These are phyloP conservation scores for Danio aesculapii DNA, from an alignment of 2,797 vertebrate species.

Conservation along the genomic window DNA sequence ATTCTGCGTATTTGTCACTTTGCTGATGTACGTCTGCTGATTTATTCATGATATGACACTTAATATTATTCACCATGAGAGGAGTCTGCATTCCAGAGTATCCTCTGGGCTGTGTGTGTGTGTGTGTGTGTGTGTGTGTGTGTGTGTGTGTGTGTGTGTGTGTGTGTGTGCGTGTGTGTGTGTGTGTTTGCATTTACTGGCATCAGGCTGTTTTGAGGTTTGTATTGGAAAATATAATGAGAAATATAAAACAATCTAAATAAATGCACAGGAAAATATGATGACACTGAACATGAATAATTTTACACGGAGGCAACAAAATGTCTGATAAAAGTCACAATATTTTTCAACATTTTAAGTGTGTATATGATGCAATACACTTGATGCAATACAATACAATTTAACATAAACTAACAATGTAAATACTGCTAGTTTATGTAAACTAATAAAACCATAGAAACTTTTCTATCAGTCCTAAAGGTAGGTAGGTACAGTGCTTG, in stretches of 20 bases:
- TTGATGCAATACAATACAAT: too few species aligned
- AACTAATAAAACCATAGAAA: too few species aligned
- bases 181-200: conserved; percentile 39
- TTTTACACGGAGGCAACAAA: background rate
- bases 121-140: conserved; percentile 43
- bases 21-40: conserved; percentile 78
- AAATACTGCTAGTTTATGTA: too few species aligned
- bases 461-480: too few species aligned
- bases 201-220: background rate
- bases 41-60: conserved; percentile 84
- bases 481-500: too few species aligned
- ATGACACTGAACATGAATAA: background rate
- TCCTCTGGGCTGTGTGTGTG: conserved; percentile 73
- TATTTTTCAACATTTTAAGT: background rate
- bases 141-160: background rate
- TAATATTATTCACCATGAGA: conserved; percentile 82
- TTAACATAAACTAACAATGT: background rate
- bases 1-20: conserved; percentile 71
- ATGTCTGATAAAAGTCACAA: background rate
- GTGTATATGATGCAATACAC: background rate
- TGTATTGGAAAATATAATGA: background rate
- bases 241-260: background rate
- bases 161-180: conserved; percentile 58
- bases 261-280: background rate
- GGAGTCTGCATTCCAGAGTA: conserved; percentile 81